Percentiles rank a stretch among this genome's conserved stretches.
These are phyloP conservation scores for Aricia agestis DNA, from an alignment of 1,140 invertebrate genomes.

Conservation along the genomic window DNA sequence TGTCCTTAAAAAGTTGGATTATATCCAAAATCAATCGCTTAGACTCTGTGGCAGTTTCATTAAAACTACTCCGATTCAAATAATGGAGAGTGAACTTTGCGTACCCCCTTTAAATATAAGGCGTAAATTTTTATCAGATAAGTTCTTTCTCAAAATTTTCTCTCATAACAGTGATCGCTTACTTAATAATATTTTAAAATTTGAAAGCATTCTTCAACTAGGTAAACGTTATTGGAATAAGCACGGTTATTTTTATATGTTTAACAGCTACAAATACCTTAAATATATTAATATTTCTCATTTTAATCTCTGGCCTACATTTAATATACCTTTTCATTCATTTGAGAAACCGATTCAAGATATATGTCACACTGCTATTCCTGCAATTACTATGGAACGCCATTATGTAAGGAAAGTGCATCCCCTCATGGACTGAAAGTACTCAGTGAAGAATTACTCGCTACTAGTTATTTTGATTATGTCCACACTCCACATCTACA, in stretches of 20 bases:
- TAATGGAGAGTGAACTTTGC: neutral
- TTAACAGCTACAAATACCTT: neutral
- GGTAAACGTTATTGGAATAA: neutral
- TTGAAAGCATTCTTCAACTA: neutral
- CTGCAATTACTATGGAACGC: neutral
- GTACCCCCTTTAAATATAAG: neutral
- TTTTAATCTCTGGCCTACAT: neutral
- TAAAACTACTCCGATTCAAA: neutral
- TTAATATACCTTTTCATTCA: neutral
- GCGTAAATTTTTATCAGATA: neutral
- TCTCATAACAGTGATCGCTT: neutral
- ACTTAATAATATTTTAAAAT: neutral
- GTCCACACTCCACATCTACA: neutral
- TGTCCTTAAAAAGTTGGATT: neutral
- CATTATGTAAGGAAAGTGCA: neutral
- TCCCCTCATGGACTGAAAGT: neutral
- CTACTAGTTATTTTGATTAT: neutral
- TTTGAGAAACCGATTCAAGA: conserved; percentile 1
- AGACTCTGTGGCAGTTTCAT: neutral
- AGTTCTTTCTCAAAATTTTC: neutral
- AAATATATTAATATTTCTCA: neutral
- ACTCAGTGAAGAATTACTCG: neutral
- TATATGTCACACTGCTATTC: neutral
- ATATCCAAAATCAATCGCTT: neutral
- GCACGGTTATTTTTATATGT: neutral